Conservation (phyloP, 2,888 invertebrate genomes). For the Drosophila prolongata region DNA sequence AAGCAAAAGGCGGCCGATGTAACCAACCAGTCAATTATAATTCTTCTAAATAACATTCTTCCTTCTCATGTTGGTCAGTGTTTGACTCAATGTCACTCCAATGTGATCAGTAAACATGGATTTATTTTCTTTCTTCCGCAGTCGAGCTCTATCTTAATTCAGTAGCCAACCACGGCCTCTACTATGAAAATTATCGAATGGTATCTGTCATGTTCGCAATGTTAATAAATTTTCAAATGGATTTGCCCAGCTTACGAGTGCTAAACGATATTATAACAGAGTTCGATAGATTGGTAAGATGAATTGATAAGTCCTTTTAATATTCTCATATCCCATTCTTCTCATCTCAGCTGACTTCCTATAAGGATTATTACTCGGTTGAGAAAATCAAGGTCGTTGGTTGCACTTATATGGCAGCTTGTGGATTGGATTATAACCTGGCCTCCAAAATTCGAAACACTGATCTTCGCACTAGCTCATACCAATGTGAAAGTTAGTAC, state of each 20-base stretch:
- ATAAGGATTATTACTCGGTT: constrained; percentile 87
- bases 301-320: constrained; percentile 65
- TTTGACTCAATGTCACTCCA: no score
- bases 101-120: no score
- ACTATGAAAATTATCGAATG: constrained; percentile 93
- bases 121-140: constrained; percentile 9
- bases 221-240: constrained; percentile 90
- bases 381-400: constrained; percentile 99
- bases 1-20: constrained; percentile 94
- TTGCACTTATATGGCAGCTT: constrained; percentile 98
- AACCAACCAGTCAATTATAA: constrained; percentile 93
- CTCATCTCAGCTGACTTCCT: constrained; percentile 50
- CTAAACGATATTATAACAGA: constrained; percentile 96
- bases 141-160: constrained; percentile 85
- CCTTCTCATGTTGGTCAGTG: constrained; percentile 95
- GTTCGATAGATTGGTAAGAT: constrained; percentile 90
- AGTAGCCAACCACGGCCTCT: constrained; percentile 89
- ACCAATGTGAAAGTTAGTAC: background rate
- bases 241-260: constrained; percentile 88
- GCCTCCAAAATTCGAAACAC: constrained; percentile 76
- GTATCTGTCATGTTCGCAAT: constrained; percentile 98
- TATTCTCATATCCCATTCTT: background rate
- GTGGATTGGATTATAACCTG: constrained; percentile 92
- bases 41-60: constrained; percentile 95
- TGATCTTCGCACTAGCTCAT: background rate